Evolutionary conservation across 2,797 vertebrate species (phyloP).

Genomic region (Podarcis lilfordi): DNA sequence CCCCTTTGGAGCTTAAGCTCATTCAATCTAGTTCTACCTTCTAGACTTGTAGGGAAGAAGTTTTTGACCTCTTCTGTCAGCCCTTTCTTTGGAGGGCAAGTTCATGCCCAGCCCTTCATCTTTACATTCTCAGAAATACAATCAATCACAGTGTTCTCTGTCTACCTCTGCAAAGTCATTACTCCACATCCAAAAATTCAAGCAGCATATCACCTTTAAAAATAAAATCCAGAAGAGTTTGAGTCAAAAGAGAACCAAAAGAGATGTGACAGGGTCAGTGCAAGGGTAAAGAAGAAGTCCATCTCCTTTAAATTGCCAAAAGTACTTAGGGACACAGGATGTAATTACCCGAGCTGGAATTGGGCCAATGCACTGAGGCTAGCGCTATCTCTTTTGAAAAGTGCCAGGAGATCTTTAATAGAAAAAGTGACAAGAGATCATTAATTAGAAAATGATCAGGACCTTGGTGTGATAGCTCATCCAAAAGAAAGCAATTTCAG

Average conservation of each 20-base stretch:
- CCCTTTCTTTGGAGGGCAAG: neutral
- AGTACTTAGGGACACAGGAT: slow-evolving; percentile 69
- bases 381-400: slow-evolving; percentile 67
- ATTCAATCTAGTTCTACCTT: neutral
- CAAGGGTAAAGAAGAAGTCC: slow-evolving; percentile 54
- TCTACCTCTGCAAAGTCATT: slow-evolving; percentile 12
- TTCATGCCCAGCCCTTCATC: neutral
- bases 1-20: no score
- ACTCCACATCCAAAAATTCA: slow-evolving; percentile 38
- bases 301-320: slow-evolving; percentile 51
- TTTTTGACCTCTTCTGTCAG: neutral
- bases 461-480: slow-evolving; percentile 67
- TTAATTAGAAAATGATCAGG: slow-evolving; percentile 69
- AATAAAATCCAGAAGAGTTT: neutral
- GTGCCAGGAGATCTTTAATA: slow-evolving; percentile 73
- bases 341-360: slow-evolving; percentile 71
- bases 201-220: slow-evolving; percentile 20
- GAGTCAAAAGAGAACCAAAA: slow-evolving; percentile 13
- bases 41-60: no score
- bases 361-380: slow-evolving; percentile 66
- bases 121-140: slow-evolving; percentile 16
- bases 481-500: slow-evolving; percentile 63
- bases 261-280: neutral
- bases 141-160: slow-evolving; percentile 14
- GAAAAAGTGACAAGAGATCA: slow-evolving; percentile 71